phyloP scores from a whole-genome alignment of 2,888 invertebrate species.

The Drosophila longiperda region DNA sequence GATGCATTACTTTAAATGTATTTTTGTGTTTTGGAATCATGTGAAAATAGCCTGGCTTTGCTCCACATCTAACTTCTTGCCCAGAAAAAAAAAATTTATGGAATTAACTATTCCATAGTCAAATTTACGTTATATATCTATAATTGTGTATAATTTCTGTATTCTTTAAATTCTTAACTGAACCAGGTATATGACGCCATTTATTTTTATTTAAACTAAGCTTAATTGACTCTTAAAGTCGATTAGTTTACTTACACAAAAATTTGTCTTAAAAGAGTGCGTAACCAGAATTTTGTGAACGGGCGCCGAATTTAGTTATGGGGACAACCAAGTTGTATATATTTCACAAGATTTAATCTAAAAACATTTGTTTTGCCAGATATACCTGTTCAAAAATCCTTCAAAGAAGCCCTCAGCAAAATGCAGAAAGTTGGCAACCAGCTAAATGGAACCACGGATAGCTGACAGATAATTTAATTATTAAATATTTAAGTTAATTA shows the following conservation, averaged over 20 bases:
- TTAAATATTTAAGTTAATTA: not conserved
- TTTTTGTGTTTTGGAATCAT: not conserved
- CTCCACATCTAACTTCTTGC: not conserved
- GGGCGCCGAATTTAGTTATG: rapidly evolving
- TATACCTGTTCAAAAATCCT: not conserved
- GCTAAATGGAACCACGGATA: not conserved
- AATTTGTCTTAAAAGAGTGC: not conserved
- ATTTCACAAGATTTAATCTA: not conserved
- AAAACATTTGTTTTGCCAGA: not conserved
- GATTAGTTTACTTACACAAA: not conserved
- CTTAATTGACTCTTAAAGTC: not conserved
- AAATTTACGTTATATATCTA: not conserved
- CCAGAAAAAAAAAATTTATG: not conserved
- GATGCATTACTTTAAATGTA: rapidly evolving
- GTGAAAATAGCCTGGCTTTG: not conserved
- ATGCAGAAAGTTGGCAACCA: not conserved
- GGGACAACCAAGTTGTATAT: not conserved
- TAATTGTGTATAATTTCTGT: not conserved
- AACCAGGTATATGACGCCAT: not conserved
- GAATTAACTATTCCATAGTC: not conserved
- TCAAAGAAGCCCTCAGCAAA: not conserved
- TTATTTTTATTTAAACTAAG: not conserved
- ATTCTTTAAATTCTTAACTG: not conserved
- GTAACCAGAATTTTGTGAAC: not conserved
- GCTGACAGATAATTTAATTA: not conserved